A percentile compares a stretch with the other conserved stretches of the same genome.
phyloP scores from a whole-genome alignment of 2,113 vertebrate genomes.

The Pterophyllum scalare region DNA sequence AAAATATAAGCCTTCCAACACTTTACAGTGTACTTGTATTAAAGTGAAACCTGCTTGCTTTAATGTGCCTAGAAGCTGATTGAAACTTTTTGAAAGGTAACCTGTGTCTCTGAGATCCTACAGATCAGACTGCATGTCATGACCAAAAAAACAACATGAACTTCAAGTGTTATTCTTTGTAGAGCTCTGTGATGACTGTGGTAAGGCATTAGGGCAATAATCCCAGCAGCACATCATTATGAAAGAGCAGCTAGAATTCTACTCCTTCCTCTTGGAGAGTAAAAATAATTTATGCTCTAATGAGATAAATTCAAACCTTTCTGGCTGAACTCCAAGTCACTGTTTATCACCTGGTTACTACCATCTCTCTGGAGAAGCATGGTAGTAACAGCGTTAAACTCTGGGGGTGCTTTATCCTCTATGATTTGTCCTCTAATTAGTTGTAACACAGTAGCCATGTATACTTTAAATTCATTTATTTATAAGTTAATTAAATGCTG shows the following conservation, averaged over 20 bases:
- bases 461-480: background rate
- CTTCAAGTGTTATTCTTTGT: background rate
- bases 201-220: background rate
- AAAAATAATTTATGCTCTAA: background rate
- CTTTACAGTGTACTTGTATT: background rate
- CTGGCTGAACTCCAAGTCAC: background rate
- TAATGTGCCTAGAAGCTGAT: background rate
- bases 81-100: background rate
- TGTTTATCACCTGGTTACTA: background rate
- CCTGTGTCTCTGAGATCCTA: background rate
- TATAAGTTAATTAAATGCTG: background rate
- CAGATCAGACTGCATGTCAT: background rate
- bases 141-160: background rate
- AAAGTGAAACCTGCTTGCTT: background rate
- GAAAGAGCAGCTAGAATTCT: background rate
- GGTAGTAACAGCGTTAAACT: background rate
- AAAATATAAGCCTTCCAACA: background rate
- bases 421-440: constrained; percentile 6
- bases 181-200: background rate
- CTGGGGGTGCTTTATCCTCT: background rate
- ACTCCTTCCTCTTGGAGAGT: background rate
- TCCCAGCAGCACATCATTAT: background rate
- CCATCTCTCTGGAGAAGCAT: background rate
- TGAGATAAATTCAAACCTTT: background rate
- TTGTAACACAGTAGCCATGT: background rate